Conservation (phyloP, 2,888 invertebrate genomes). For the Crossocerus cetratus region DNA sequence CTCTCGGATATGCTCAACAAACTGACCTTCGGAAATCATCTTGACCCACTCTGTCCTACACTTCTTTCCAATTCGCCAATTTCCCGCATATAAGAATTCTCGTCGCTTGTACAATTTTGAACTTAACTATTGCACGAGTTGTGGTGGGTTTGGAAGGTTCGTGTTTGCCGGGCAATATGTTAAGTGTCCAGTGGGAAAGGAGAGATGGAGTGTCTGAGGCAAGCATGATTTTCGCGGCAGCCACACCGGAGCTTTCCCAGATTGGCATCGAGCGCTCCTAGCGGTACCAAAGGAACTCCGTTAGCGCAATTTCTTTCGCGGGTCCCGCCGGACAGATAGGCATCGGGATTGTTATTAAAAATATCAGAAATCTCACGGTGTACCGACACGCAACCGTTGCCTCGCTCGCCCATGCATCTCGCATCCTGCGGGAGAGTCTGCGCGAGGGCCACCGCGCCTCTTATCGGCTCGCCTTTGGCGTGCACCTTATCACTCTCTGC, state of each 20-base stretch:
- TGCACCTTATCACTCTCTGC: slow-evolving; percentile 28
- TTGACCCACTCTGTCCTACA: no score
- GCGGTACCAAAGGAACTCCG: slow-evolving; percentile 66
- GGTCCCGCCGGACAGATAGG: slow-evolving; percentile 52
- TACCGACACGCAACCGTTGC: slow-evolving; percentile 5
- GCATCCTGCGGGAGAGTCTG: background rate
- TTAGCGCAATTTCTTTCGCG: slow-evolving; percentile 61
- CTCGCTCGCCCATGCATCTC: background rate
- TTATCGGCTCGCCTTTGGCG: slow-evolving; percentile 11
- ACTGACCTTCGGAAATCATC: no score
- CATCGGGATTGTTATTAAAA: slow-evolving; percentile 64
- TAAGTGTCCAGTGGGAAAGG: no score
- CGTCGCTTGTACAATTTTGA: no score
- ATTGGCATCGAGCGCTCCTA: slow-evolving; percentile 63
- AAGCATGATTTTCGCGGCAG: slow-evolving; percentile 42
- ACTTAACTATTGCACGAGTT: no score
- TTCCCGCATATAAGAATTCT: no score
- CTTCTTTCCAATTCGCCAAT: no score
- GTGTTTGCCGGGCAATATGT: no score
- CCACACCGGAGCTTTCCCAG: slow-evolving; percentile 53
- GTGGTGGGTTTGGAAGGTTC: no score
- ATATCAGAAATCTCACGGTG: slow-evolving; percentile 59
- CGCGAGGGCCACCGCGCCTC: background rate
- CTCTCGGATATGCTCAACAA: no score
- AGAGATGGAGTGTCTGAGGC: background rate